A percentile compares a stretch with the other conserved stretches of the same genome.
These are phyloP conservation scores for Lucifuga dentata DNA, from an alignment of 2,113 vertebrate species.

Conservation along the genomic window DNA sequence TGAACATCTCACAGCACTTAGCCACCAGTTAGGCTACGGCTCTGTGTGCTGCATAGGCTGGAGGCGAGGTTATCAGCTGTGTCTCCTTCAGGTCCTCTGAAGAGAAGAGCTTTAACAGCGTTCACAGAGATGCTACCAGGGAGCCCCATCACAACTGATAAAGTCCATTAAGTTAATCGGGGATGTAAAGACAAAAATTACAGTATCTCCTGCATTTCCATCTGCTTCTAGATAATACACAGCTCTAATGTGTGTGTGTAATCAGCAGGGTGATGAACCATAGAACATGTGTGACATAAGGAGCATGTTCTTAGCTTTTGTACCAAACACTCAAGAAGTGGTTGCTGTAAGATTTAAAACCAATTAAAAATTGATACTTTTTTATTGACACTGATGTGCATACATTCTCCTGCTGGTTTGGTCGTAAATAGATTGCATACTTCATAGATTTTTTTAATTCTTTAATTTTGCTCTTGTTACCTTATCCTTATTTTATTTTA, in stretches of 20 bases:
- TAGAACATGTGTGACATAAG: too few species aligned
- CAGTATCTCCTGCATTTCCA: constrained; percentile 32
- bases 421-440: too few species aligned
- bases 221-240: constrained; percentile 39
- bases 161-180: constrained; percentile 36
- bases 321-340: background rate
- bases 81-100: constrained; percentile 35
- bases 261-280: background rate
- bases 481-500: too few species aligned
- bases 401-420: too few species aligned
- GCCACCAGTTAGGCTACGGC: constrained; percentile 40
- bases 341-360: background rate
- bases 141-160: constrained; percentile 56
- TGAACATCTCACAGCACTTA: constrained; percentile 29
- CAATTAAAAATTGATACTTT: background rate
- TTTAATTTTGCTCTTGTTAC: too few species aligned
- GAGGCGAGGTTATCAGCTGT: constrained; percentile 63
- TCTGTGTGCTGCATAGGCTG: constrained; percentile 48
- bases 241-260: background rate
- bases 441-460: too few species aligned
- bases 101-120: constrained; percentile 30
- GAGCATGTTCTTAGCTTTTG: background rate
- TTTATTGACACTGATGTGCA: too few species aligned
- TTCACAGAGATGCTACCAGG: constrained; percentile 4
- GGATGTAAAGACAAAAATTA: constrained; percentile 15